Percentiles rank a stretch among this genome's conserved stretches.
These are phyloP conservation scores for Druon quercuslanigerum DNA, from an alignment of 1,140 invertebrate genomes.

Conservation along the genomic window DNA sequence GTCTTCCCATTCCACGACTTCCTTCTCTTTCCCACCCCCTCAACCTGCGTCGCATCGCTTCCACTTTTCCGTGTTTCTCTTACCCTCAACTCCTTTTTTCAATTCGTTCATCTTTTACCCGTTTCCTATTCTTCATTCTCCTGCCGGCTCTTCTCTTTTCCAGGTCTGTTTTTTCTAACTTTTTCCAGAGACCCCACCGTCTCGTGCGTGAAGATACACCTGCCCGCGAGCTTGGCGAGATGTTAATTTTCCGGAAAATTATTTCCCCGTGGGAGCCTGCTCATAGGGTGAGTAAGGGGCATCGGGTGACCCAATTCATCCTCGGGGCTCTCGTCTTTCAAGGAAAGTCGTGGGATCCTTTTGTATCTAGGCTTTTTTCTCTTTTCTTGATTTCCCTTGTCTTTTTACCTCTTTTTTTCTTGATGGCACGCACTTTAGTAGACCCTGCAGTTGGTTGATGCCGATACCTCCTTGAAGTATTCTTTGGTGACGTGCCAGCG, in stretches of 20 bases:
- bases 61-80: constrained; percentile 31
- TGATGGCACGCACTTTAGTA: constrained; percentile 31
- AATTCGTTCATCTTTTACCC: constrained; percentile 6
- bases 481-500: constrained; percentile 19
- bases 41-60: constrained; percentile 14
- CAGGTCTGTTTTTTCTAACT: constrained; percentile 36
- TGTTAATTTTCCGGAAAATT: constrained; percentile 18
- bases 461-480: constrained; percentile 8
- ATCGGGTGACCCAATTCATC: neutral
- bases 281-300: no score
- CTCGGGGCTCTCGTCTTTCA: constrained; percentile 9
- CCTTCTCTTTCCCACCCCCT: constrained; percentile 15
- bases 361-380: constrained; percentile 28
- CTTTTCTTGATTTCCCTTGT: neutral
- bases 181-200: neutral
- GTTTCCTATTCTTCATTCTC: constrained; percentile 10
- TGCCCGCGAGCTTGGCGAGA: constrained; percentile 9
- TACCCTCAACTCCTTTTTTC: constrained; percentile 7
- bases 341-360: constrained; percentile 27
- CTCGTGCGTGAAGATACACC: neutral
- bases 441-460: constrained; percentile 3
- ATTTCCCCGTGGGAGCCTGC: neutral
- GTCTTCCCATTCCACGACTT: constrained; percentile 35
- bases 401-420: neutral
- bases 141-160: constrained; percentile 16